phyloP scores from a whole-genome alignment of 2,113 vertebrate genomes.

The Rhagologus leucostigma region DNA sequence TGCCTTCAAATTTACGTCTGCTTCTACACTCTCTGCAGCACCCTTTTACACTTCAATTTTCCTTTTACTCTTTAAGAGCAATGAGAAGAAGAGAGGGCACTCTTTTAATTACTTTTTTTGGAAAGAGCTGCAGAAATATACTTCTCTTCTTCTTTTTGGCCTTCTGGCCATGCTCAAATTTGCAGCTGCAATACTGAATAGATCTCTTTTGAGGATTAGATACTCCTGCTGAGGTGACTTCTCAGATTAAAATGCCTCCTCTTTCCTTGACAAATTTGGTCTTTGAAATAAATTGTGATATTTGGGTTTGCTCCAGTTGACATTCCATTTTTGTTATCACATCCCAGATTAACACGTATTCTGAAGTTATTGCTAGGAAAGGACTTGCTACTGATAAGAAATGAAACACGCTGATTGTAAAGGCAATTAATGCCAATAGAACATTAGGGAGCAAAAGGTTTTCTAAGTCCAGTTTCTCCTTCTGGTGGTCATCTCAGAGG shows the following conservation, averaged over 20 bases:
- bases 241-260: not conserved
- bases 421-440: not conserved
- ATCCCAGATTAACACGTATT: not conserved
- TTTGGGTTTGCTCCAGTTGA: not conserved
- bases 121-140: not conserved
- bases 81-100: not conserved
- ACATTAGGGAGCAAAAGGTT: not conserved
- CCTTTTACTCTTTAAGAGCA: not conserved
- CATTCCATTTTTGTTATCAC: not conserved
- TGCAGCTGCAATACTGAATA: not conserved
- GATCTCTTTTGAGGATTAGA: not conserved
- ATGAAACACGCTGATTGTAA: not conserved
- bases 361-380: not conserved
- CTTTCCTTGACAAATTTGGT: not conserved
- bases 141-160: not conserved
- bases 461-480: not conserved
- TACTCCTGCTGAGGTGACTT: not conserved
- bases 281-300: not conserved
- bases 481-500: not conserved
- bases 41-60: not conserved
- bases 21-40: not conserved
- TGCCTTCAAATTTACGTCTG: not conserved
- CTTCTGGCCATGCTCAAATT: not conserved
- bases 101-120: not conserved
- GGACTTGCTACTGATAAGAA: not conserved